Evolutionary conservation across 2,797 vertebrate species (phyloP).

Genomic region (Macrochelys suwanniensis): DNA sequence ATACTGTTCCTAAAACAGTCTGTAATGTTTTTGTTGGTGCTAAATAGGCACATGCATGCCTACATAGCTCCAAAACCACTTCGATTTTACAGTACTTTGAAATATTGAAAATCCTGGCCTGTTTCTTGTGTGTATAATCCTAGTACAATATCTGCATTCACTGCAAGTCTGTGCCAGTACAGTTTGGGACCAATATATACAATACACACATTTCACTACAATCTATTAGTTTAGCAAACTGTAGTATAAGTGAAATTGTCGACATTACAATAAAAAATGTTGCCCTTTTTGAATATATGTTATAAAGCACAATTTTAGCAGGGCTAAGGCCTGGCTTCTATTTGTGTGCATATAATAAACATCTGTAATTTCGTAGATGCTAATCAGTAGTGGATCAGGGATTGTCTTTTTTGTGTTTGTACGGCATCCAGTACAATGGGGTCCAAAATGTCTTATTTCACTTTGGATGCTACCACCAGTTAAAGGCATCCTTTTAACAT

Average conservation of each 20-base stretch:
- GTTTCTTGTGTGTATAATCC: not conserved
- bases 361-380: conserved; percentile 32
- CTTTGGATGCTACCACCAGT: not conserved
- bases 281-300: not conserved
- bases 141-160: not conserved
- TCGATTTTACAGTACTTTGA: conserved; percentile 6
- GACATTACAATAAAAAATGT: not conserved
- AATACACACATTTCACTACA: not conserved
- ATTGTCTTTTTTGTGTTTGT: not conserved
- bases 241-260: not conserved
- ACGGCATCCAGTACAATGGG: not conserved
- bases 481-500: not conserved
- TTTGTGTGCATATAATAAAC: not conserved
- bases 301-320: not conserved
- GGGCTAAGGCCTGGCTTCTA: not conserved
- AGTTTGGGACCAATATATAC: not conserved
- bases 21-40: not conserved
- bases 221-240: not conserved
- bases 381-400: conserved; percentile 30
- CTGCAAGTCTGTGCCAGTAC: not conserved
- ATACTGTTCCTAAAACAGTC: conserved; percentile 4
- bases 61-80: not conserved
- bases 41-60: not conserved
- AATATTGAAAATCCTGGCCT: not conserved
- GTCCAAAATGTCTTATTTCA: not conserved